Conservation (phyloP, 1,140 invertebrate genomes). For the Euwallacea similis region DNA sequence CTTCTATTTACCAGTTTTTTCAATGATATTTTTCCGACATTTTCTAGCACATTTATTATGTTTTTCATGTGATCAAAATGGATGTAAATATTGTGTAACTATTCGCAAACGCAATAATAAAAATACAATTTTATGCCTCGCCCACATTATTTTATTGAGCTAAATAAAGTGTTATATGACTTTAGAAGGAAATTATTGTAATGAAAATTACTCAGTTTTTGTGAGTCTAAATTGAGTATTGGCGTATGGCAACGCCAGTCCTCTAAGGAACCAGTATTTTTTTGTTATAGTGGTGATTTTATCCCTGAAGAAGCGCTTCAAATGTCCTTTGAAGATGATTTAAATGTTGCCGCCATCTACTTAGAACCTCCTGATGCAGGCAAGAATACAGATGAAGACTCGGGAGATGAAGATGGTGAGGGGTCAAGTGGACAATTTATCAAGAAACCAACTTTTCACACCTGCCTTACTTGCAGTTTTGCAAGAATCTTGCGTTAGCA, state of each 20-base stretch:
- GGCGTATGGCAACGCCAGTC: constrained; percentile 21
- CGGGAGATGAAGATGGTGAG: no score
- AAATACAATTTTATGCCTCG: neutral
- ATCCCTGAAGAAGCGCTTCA: constrained; percentile 33
- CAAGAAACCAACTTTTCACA: constrained; percentile 19
- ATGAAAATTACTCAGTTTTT: constrained; percentile 1
- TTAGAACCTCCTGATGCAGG: constrained; percentile 36
- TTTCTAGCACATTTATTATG: neutral
- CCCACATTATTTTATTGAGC: neutral
- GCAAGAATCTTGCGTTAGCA: neutral
- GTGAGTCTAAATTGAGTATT: neutral
- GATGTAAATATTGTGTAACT: constrained; percentile 16
- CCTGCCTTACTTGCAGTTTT: constrained; percentile 14
- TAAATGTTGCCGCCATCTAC: constrained; percentile 30
- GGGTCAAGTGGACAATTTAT: constrained; percentile 25
- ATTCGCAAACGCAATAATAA: neutral
- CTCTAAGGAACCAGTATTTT: neutral
- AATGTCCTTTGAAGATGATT: constrained; percentile 26
- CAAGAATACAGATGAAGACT: constrained; percentile 37
- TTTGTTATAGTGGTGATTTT: constrained; percentile 26
- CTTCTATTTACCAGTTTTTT: neutral
- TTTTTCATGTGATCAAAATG: constrained; percentile 7
- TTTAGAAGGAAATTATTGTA: neutral
- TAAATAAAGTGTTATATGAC: neutral
- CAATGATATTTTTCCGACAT: neutral